phyloP scores from a whole-genome alignment of 2,797 vertebrate species.

The Brachyalestes nurse region DNA sequence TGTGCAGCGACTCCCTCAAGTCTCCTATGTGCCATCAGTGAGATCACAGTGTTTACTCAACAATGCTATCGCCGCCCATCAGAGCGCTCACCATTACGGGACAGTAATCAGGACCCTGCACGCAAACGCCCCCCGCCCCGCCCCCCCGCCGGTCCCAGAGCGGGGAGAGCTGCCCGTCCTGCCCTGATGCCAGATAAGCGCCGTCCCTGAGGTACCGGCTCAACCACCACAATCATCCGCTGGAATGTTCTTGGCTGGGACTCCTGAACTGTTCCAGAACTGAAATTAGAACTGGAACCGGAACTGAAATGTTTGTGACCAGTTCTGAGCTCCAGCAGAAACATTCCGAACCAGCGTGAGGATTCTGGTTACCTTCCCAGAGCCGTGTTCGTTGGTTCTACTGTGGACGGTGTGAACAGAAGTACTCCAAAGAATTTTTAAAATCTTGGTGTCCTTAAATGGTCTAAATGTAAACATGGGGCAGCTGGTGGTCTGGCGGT shows the following conservation, averaged over 20 bases:
- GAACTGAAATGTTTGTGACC: not conserved
- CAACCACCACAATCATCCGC: not conserved
- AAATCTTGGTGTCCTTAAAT: too few relatives aligned
- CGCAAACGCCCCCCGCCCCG: constrained; percentile 50
- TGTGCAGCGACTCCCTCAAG: not conserved
- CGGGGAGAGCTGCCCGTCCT: constrained; percentile 22
- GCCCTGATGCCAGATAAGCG: constrained; percentile 55
- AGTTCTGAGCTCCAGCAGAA: not conserved
- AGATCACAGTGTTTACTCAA: constrained; percentile 52
- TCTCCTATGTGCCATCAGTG: constrained; percentile 11
- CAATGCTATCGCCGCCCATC: constrained; percentile 51
- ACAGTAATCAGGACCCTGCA: constrained; percentile 63
- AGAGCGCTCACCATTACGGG: constrained; percentile 42
- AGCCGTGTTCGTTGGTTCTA: too few relatives aligned
- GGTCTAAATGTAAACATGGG: too few relatives aligned
- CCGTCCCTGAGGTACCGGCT: constrained; percentile 24
- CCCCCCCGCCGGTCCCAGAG: constrained; percentile 41
- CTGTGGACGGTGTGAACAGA: too few relatives aligned
- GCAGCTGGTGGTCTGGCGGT: too few relatives aligned
- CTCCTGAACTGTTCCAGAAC: not conserved
- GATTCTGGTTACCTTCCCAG: too few relatives aligned
- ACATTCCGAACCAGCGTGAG: not conserved
- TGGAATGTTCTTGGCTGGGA: constrained; percentile 21
- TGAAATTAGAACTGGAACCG: not conserved
- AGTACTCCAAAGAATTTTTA: too few relatives aligned